phyloP scores from a whole-genome alignment of 2,888 invertebrate species.

The Machimus rusticus region DNA sequence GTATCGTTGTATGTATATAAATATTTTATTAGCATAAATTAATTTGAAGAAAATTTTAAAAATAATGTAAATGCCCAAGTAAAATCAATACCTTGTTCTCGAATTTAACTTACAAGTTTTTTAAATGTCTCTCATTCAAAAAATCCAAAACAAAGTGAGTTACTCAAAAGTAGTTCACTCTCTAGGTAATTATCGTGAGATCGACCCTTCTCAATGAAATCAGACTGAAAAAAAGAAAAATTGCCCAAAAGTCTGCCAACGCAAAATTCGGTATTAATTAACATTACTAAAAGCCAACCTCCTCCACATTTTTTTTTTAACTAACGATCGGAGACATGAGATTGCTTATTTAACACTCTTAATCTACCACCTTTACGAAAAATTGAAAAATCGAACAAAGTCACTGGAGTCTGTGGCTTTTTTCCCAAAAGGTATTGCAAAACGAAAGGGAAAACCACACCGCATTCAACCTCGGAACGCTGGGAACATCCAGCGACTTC shows the following conservation, averaged over 20 bases:
- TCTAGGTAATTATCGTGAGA: neutral
- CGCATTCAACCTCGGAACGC: neutral
- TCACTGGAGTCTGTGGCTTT: neutral
- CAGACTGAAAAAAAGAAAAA: neutral
- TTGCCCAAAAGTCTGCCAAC: neutral
- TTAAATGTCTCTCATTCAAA: neutral
- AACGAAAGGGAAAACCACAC: neutral
- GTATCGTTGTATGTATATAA: too few relatives aligned
- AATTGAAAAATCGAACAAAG: neutral
- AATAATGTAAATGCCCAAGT: too few relatives aligned
- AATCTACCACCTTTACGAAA: neutral
- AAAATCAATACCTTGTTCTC: neutral
- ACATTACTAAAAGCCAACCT: neutral
- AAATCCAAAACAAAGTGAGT: neutral
- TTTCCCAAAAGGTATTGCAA: neutral
- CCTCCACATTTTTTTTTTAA: neutral
- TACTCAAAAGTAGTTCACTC: neutral
- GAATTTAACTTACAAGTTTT: neutral
- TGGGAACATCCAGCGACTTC: neutral
- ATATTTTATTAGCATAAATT: too few relatives aligned
- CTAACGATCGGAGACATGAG: neutral
- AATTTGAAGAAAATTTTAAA: too few relatives aligned
- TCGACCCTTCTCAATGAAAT: neutral
- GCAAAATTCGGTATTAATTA: neutral
- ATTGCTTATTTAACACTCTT: neutral